These are phyloP conservation scores for Dromius quadrimaculatus DNA, from an alignment of 2,888 invertebrate genomes.

Conservation along the genomic window DNA sequence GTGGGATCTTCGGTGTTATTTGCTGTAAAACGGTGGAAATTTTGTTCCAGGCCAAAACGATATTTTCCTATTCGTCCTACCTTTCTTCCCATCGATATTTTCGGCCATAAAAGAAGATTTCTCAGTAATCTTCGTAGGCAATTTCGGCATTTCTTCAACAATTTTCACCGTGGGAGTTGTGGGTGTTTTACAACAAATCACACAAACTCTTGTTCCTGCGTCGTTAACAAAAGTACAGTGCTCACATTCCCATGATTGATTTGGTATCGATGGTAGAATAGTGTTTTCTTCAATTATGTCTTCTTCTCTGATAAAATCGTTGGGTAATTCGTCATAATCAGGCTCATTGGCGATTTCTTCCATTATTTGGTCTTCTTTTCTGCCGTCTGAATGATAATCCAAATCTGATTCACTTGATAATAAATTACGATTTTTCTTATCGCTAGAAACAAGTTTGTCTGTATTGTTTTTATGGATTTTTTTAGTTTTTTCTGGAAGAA, in stretches of 20 bases:
- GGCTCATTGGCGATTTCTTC: conserved; percentile 44
- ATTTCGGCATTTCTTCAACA: conserved; percentile 47
- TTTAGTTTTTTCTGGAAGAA: conserved; percentile 30
- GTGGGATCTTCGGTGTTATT: conserved; percentile 32
- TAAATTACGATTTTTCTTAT: conserved; percentile 24
- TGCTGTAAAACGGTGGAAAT: conserved; percentile 64
- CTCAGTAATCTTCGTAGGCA: conserved; percentile 38
- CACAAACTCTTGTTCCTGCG: conserved; percentile 81
- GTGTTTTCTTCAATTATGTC: conserved; percentile 61
- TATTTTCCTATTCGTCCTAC: conserved; percentile 80
- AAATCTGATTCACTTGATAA: conserved; percentile 62
- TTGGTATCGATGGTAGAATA: conserved; percentile 70
- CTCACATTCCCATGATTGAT: conserved; percentile 85
- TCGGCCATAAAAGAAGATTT: conserved; percentile 51
- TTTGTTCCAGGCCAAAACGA: conserved; percentile 82
- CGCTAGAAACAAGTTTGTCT: conserved; percentile 12
- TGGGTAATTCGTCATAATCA: conserved; percentile 56
- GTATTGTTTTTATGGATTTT: not conserved
- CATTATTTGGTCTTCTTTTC: conserved; percentile 56
- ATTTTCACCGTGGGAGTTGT: conserved; percentile 60
- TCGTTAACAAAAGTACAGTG: conserved; percentile 92
- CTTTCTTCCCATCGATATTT: conserved; percentile 68
- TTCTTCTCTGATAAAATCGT: conserved; percentile 53
- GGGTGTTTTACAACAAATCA: conserved; percentile 88
- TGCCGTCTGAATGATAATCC: conserved; percentile 60